Conservation (phyloP, 2,113 vertebrate species). For the Callochromis pleurospilus region DNA sequence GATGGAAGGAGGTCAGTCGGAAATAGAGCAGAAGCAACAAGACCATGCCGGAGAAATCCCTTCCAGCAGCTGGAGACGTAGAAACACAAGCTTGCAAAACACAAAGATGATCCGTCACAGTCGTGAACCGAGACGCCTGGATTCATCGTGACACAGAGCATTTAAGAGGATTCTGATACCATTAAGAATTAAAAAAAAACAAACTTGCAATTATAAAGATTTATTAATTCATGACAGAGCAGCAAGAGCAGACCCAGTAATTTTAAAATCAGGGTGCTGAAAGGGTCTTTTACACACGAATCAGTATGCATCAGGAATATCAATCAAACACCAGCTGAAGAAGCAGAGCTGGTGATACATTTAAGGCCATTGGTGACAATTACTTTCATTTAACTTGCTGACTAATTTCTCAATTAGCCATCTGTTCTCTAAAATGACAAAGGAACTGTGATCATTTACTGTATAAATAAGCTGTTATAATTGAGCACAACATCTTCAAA, state of each 20-base stretch:
- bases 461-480: neutral
- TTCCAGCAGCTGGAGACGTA: slow-evolving; percentile 46
- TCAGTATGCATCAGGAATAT: neutral
- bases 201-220: neutral
- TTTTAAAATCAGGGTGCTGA: neutral
- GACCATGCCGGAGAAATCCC: slow-evolving; percentile 14
- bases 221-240: neutral
- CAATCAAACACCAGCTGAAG: neutral
- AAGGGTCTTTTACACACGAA: neutral
- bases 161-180: neutral
- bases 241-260: no score
- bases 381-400: neutral
- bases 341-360: neutral
- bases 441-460: neutral
- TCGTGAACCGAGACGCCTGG: neutral
- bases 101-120: neutral
- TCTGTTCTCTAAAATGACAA: neutral
- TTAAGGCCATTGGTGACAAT: fast-evolving
- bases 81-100: neutral
- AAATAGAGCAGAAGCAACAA: slow-evolving; percentile 70
- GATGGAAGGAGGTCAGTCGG: slow-evolving; percentile 56
- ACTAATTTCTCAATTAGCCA: neutral
- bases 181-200: neutral
- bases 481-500: neutral
- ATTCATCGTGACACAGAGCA: neutral